Percentiles rank a stretch among this genome's conserved stretches.
Evolutionary conservation across 1,140 invertebrate genomes (phyloP).

Genomic region (Sycophaga agraensis): DNA sequence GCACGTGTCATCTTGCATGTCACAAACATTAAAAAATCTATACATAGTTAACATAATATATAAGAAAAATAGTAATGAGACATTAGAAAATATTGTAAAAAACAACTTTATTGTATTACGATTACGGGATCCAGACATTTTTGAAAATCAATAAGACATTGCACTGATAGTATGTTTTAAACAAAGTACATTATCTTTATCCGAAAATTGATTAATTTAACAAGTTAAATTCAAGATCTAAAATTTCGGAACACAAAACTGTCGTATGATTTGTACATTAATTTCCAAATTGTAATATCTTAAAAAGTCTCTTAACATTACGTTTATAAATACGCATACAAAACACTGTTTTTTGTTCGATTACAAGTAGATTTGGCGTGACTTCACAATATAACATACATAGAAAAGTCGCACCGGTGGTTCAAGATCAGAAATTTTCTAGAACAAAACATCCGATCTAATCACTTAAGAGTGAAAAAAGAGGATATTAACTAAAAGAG

Average conservation of each 20-base stretch:
- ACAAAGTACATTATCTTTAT: no score
- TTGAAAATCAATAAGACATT: no score
- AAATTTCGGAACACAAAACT: slow-evolving; percentile 9
- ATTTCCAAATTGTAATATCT: slow-evolving; percentile 14
- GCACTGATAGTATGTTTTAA: no score
- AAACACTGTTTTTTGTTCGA: background rate
- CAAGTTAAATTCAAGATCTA: no score
- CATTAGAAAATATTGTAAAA: no score
- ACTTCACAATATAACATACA: background rate
- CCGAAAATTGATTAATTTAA: no score
- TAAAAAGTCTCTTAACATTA: slow-evolving; percentile 6
- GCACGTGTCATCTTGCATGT: no score
- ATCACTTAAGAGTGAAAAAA: background rate
- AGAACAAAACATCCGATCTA: slow-evolving; percentile 1
- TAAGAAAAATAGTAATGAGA: no score
- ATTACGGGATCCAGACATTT: no score
- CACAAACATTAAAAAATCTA: no score
- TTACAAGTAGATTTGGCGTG: slow-evolving; percentile 1
- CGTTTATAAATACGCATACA: slow-evolving; percentile 11
- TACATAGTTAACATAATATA: no score
- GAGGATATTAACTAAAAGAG: background rate
- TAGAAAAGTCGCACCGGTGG: background rate
- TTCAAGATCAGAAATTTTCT: slow-evolving; percentile 13
- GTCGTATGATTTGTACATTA: slow-evolving; percentile 10
- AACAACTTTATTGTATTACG: no score